These are phyloP conservation scores for Hesperophylax magnus DNA, from an alignment of 1,140 invertebrate species.

Conservation along the genomic window DNA sequence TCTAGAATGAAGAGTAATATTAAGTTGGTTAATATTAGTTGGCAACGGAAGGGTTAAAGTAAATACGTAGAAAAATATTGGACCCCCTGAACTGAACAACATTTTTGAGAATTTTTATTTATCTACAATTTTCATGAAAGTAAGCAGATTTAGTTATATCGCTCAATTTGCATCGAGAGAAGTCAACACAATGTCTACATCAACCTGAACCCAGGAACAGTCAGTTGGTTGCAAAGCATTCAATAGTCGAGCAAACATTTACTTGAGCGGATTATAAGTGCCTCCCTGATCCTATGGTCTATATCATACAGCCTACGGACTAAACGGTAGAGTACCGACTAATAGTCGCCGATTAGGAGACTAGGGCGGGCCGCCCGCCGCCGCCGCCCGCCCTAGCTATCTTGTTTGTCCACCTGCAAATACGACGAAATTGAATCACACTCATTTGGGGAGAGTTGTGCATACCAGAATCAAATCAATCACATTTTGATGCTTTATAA, in stretches of 20 bases:
- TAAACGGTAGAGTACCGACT: not conserved
- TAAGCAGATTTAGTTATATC: too few relatives aligned
- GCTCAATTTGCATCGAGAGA: too few relatives aligned
- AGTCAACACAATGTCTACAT: not conserved
- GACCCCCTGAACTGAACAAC: too few relatives aligned
- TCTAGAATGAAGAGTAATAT: too few relatives aligned
- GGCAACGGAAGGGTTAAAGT: too few relatives aligned
- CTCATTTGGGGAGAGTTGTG: not conserved
- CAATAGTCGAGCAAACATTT: constrained; percentile 40
- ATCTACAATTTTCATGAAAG: too few relatives aligned
- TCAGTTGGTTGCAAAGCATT: constrained; percentile 34
- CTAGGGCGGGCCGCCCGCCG: not conserved
- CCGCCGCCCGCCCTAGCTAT: not conserved
- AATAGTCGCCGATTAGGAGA: not conserved
- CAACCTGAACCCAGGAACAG: not conserved
- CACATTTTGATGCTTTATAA: too few relatives aligned
- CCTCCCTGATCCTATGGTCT: not conserved
- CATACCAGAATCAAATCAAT: too few relatives aligned
- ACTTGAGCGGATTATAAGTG: constrained; percentile 26
- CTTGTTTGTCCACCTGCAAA: constrained; percentile 18
- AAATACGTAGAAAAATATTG: too few relatives aligned
- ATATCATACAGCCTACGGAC: not conserved
- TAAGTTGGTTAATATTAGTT: too few relatives aligned
- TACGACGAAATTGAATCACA: constrained; percentile 2
- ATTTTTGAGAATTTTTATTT: too few relatives aligned